Evolutionary conservation across 2,113 vertebrate genomes (phyloP).

Genomic region (Nesogale talazaci): DNA sequence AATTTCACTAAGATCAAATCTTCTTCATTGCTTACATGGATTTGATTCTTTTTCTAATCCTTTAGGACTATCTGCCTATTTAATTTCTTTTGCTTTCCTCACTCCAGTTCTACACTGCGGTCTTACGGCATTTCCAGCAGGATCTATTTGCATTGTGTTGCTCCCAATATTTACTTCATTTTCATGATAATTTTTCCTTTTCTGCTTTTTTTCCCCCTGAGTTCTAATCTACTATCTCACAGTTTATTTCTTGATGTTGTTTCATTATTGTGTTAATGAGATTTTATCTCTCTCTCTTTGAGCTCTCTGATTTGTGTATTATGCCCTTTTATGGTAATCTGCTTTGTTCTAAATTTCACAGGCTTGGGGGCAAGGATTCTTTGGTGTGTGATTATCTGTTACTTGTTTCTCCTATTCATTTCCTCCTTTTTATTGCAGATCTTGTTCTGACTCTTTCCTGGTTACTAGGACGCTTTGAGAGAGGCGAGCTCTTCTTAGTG

Average conservation of each 20-base stretch:
- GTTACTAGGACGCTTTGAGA: conserved; percentile 53
- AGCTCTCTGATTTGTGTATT: not conserved
- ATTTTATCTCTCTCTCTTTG: conserved; percentile 14
- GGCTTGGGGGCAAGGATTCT: not conserved
- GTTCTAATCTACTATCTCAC: not conserved
- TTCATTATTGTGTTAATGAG: conserved; percentile 35
- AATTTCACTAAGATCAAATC: not conserved
- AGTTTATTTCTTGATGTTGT: conserved; percentile 34
- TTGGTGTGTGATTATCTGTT: not conserved
- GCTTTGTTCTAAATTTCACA: conserved; percentile 39
- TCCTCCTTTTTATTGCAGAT: conserved; percentile 6
- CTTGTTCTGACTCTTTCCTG: not conserved
- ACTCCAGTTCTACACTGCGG: not conserved
- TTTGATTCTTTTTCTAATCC: not conserved
- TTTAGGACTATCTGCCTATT: not conserved
- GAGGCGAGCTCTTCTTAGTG: not conserved
- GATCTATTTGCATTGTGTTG: not conserved
- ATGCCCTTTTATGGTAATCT: conserved; percentile 8
- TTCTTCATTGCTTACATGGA: not conserved
- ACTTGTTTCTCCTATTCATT: conserved; percentile 45
- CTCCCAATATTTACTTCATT: conserved; percentile 27
- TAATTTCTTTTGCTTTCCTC: not conserved
- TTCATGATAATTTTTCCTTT: conserved; percentile 8
- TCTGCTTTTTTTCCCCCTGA: not conserved
- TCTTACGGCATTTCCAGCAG: not conserved